Percentiles rank a stretch among this genome's conserved stretches.
These are phyloP conservation scores for Actenoides lindsayi DNA, from an alignment of 2,113 vertebrate species.

Conservation along the genomic window DNA sequence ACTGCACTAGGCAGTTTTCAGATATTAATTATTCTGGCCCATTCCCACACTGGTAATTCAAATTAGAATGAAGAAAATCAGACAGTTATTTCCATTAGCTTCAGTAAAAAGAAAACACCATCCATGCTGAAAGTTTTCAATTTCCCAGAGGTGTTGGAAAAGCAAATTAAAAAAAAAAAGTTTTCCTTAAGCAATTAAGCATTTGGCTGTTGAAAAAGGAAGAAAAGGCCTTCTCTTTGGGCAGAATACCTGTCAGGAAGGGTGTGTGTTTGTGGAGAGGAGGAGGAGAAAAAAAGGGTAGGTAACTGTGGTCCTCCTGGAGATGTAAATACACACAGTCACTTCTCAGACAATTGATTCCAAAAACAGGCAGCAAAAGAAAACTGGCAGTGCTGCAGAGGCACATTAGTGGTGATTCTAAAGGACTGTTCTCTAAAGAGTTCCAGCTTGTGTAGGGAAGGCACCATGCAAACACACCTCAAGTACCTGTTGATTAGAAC, in stretches of 20 bases:
- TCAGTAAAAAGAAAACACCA: background rate
- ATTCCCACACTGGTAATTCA: background rate
- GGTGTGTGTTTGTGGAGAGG: background rate
- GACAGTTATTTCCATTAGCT: background rate
- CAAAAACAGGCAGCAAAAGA: background rate
- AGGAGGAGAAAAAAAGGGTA: background rate
- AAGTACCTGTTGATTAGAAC: background rate
- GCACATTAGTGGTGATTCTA: background rate
- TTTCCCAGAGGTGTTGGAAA: background rate
- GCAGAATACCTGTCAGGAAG: background rate
- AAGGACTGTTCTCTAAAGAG: background rate
- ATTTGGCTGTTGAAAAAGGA: background rate
- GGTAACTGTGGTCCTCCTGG: background rate
- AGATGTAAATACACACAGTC: background rate
- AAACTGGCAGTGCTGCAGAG: background rate
- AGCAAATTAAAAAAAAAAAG: background rate
- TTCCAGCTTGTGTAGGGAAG: background rate
- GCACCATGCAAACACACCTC: background rate
- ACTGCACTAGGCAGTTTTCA: background rate
- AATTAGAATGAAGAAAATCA: background rate
- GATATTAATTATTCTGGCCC: background rate
- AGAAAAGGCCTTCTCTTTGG: background rate
- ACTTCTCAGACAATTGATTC: background rate
- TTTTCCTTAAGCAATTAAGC: background rate
- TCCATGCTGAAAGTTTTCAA: background rate